Base-by-base conservation (phyloP, 2,113 vertebrate genomes). In the Strix uralensis region DNA sequence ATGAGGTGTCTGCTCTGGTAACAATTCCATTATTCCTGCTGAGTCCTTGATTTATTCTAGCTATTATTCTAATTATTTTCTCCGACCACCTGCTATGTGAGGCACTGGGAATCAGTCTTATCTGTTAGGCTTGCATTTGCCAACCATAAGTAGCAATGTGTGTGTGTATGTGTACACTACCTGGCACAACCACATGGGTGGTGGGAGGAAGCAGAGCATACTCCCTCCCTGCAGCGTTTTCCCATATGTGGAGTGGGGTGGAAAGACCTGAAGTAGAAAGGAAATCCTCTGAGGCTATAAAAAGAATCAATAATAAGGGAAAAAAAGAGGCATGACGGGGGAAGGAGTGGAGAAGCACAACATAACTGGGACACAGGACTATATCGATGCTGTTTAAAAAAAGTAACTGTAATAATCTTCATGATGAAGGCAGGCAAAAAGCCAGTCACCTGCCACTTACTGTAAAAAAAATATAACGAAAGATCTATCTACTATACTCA, bases 41-140 rank as follows among this genome's bases (percentile, higher is more conserved):
- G 96, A 93, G 92, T 2, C 83, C 55, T 55, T 97, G 95, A 97
- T 97, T 97, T 92, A 92, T 96, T 94, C 74, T 5, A 74, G 84
- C 86, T 81, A 62, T 94, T 96, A 96, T 78, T 72, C 91, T 95
- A 96, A 97, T 97, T 96, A 97, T 96, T 94, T 95, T 91, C 94
- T 58, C 89, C 6, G 52, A 81, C 93, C 86, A 55, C 91, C 94
- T 92, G 92, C 94, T 78, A 86, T 3, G 79, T n/a, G 73, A 86
- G 89, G 91, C 40, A 5, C 71, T 66, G 90, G 5, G 7, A 47
- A 52, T 61, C 15, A 2, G 29, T 36, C 58, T 80, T 65, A n/a
- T n/a, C 90, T 19, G 52, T 34, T 51, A 10, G 0, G 52, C 62
- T 57, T 7, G 59, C 11, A 2, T 29, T 79, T 36, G 59, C 57